Base-by-base conservation (phyloP, 2,888 invertebrate species). In the Charanyca ferruginea region DNA sequence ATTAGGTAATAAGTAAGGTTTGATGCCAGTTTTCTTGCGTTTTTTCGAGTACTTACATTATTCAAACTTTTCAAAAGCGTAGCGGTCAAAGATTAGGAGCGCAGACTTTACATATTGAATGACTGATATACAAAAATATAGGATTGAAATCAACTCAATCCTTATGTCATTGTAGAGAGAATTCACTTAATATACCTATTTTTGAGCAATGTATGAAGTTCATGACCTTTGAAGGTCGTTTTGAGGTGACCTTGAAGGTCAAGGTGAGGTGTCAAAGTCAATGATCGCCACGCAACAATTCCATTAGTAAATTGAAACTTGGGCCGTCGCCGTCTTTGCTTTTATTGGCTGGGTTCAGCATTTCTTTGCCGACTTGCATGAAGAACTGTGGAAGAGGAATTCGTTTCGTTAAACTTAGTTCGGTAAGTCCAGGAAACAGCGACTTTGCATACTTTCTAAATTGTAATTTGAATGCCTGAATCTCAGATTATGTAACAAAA, bases 251-350 rank as follows among this genome's bases (percentile, higher is more conserved):
- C 66, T 70, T 53, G 60, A 13, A 20, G 60, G 44, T 52, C 64
- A 49, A 57, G 18, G n/a, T 62, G 65, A 78, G 44, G 18, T 48
- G 42, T 60, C 66, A 57, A 75, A 79, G 87, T 97, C 96, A 98
- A 95, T 98, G 98, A 96, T 99, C 98, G 86, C 99, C 99, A 87
- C 99, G 96, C 76, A 99, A 96, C 68, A 99, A 96, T 96, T 99
- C 99, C 98, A 99, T 98, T 80, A 99, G 97, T 85, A 99, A 96
- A 93, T 99, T 99, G 96, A 99, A 99, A 89, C 98, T 98, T 69
- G 98, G 97, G 65, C 98, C 98, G 87, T 98, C 98, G 70, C 98
- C 98, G 81, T 99, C 98, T 91, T 98, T 98, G 81, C 97, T 97
- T 93, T 98, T 98, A 85, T 97, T 97, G 16, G 97, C 97, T 9